These are phyloP conservation scores for Cyclina sinensis DNA, from an alignment of 1,140 invertebrate species.

Conservation along the genomic window DNA sequence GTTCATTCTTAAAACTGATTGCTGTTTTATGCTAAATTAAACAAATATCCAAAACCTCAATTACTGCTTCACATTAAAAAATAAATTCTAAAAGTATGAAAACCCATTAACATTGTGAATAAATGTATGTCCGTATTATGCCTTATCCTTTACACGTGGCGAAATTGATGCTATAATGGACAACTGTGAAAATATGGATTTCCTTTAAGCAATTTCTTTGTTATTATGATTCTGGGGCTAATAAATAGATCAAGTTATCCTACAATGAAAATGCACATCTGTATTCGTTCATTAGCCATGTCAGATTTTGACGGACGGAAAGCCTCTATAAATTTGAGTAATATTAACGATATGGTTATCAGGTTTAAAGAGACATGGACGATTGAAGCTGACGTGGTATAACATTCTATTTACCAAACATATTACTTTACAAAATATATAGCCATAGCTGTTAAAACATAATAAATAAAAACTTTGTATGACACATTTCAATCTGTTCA, in stretches of 20 bases:
- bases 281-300: conserved; percentile 5
- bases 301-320: conserved; percentile 13
- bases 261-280: conserved; percentile 23
- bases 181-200: conserved; percentile 29
- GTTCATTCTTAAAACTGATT: too few relatives aligned
- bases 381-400: too few relatives aligned
- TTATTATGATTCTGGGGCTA: conserved; percentile 29
- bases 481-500: too few relatives aligned
- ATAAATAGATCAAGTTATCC: conserved; percentile 24
- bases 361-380: not conserved
- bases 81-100: too few relatives aligned
- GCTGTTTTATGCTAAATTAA: too few relatives aligned
- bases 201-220: conserved; percentile 15
- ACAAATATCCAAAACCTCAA: too few relatives aligned
- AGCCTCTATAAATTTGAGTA: not conserved
- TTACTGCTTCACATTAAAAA: too few relatives aligned
- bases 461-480: too few relatives aligned
- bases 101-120: not conserved
- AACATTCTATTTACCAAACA: too few relatives aligned
- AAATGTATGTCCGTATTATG: not conserved
- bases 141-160: not conserved
- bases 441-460: too few relatives aligned
- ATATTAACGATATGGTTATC: not conserved
- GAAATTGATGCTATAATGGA: conserved; percentile 15
- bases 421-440: too few relatives aligned